A percentile compares a stretch with the other conserved stretches of the same genome.
Evolutionary conservation across 2,888 invertebrate species (phyloP).

Genomic region (Drosophila emarginata): DNA sequence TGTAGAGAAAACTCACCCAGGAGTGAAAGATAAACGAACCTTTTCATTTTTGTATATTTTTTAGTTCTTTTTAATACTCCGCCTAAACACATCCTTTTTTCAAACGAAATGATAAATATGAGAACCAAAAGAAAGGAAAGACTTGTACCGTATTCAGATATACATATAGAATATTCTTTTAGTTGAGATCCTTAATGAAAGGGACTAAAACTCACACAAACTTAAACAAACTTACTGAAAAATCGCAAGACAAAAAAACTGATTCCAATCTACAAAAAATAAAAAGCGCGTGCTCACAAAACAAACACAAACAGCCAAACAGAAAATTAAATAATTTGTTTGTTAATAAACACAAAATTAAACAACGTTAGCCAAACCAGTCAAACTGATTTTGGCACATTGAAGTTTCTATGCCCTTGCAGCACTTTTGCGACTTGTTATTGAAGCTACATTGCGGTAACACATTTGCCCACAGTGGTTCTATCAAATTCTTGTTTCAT

Average conservation of each 20-base stretch:
- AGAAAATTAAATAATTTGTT: constrained; percentile 59
- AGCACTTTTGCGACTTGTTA: constrained; percentile 1
- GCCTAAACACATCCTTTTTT: constrained; percentile 83
- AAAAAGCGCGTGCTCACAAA: constrained; percentile 66
- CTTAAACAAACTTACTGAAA: constrained; percentile 18
- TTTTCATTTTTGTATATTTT: constrained; percentile 67
- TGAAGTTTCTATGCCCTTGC: constrained; percentile 24
- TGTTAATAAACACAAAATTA: constrained; percentile 51
- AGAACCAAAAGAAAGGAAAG: constrained; percentile 78
- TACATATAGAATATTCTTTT: constrained; percentile 39
- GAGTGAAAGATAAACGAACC: constrained; percentile 44
- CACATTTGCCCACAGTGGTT: background rate
- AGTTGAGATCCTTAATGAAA: constrained; percentile 56
- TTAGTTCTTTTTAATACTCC: constrained; percentile 79
- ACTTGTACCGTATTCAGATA: constrained; percentile 51
- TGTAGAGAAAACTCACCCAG: constrained; percentile 56
- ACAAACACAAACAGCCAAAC: constrained; percentile 56
- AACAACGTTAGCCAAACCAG: constrained; percentile 28
- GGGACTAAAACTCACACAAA: constrained; percentile 27
- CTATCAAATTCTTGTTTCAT: background rate
- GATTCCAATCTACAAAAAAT: constrained; percentile 21
- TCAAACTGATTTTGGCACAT: constrained; percentile 5
- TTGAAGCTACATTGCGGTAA: background rate
- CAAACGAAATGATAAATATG: constrained; percentile 82
- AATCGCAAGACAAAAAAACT: constrained; percentile 10